phyloP scores from a whole-genome alignment of 2,113 vertebrate species.

The Chaetodon auriga region DNA sequence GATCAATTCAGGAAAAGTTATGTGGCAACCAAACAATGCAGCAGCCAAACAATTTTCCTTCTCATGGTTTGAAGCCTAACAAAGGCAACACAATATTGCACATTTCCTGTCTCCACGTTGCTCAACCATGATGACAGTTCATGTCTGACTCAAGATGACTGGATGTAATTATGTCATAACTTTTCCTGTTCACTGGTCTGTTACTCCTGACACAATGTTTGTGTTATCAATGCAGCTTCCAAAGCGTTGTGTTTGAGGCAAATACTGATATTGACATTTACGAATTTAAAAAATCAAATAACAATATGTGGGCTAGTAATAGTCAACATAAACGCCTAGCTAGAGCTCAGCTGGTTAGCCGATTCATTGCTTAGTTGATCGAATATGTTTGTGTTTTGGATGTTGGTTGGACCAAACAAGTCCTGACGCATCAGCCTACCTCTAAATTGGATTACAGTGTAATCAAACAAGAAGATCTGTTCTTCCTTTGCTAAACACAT shows the following conservation, averaged over 20 bases:
- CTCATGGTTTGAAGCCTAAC: not conserved
- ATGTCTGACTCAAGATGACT: not conserved
- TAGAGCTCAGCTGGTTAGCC: no score
- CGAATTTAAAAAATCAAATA: no score
- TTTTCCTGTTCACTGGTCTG: not conserved
- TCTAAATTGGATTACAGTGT: not conserved
- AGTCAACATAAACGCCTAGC: no score
- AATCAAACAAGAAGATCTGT: not conserved
- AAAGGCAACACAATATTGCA: not conserved
- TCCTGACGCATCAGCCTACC: not conserved
- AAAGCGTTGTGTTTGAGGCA: no score
- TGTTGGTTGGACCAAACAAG: not conserved
- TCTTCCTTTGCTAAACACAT: not conserved
- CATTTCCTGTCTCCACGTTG: constrained; percentile 10
- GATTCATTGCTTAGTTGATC: no score
- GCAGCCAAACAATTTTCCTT: constrained; percentile 2
- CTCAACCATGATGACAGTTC: not conserved
- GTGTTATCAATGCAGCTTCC: no score
- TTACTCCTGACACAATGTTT: not conserved
- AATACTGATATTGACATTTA: no score
- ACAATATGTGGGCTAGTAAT: no score
- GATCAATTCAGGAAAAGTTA: constrained; percentile 1
- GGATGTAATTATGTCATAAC: not conserved
- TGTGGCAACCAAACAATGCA: not conserved
- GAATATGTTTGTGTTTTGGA: not conserved